These are phyloP conservation scores for Gallinago jamesoni DNA, from an alignment of 2,113 vertebrate species.

Conservation along the genomic window DNA sequence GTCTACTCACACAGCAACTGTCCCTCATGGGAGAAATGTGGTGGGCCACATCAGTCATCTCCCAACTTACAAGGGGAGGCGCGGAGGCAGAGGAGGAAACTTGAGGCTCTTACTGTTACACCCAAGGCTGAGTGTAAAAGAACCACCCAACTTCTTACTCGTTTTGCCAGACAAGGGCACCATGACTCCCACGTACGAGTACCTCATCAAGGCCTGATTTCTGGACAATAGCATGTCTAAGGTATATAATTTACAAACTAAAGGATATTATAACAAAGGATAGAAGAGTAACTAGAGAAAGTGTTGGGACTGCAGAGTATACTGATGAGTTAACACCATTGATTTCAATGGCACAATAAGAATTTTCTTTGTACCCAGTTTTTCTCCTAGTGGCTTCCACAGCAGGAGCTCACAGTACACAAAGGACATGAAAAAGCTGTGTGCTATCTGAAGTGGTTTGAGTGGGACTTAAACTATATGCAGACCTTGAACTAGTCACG, in stretches of 20 bases:
- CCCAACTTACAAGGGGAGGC: background rate
- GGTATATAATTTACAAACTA: background rate
- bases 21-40: background rate
- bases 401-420: background rate
- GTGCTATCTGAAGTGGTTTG: background rate
- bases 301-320: background rate
- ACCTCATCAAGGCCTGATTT: background rate
- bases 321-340: background rate
- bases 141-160: background rate
- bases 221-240: background rate
- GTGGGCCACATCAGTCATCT: background rate
- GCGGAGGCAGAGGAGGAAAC: background rate
- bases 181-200: background rate
- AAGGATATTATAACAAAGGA: background rate
- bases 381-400: background rate
- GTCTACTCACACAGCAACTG: background rate
- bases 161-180: background rate
- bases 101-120: background rate
- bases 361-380: background rate
- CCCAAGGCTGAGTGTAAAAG: background rate
- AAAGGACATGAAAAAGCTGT: background rate
- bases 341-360: background rate
- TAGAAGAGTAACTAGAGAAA: background rate
- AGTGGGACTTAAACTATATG: background rate
- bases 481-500: background rate